Evolutionary conservation across 2,888 invertebrate species (phyloP).

Genomic region (Zonitis immaculata): DNA sequence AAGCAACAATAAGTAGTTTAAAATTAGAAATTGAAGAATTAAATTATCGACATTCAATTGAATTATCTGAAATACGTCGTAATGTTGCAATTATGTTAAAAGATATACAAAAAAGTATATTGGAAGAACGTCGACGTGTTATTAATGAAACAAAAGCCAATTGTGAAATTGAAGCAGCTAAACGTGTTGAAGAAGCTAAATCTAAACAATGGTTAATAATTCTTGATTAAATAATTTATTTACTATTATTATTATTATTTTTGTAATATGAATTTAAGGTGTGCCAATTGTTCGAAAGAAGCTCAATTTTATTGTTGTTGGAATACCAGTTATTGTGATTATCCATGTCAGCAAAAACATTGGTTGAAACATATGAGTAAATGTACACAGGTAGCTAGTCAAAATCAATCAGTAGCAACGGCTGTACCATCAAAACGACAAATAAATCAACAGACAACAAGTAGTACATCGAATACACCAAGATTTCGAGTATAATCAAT

Average conservation of each 20-base stretch:
- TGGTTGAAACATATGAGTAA: slow-evolving; percentile 72
- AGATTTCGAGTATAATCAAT: not conserved
- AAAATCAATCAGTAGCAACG: slow-evolving; percentile 11
- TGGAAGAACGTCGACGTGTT: slow-evolving; percentile 59
- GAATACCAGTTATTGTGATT: slow-evolving; percentile 93
- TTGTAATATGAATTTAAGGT: slow-evolving; percentile 50
- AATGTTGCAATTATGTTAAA: slow-evolving; percentile 43
- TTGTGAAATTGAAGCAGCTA: slow-evolving; percentile 65
- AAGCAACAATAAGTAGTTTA: slow-evolving; percentile 58
- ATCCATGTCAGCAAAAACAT: slow-evolving; percentile 80
- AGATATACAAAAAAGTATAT: slow-evolving; percentile 43
- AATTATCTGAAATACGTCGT: slow-evolving; percentile 59
- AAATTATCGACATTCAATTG: slow-evolving; percentile 68
- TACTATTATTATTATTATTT: not conserved
- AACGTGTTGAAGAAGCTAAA: slow-evolving; percentile 73
- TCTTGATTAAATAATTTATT: slow-evolving; percentile 5
- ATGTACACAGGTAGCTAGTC: slow-evolving; percentile 50
- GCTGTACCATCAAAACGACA: slow-evolving; percentile 15
- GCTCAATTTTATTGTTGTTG: slow-evolving; percentile 93
- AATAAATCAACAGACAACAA: slow-evolving; percentile 27
- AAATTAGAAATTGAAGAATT: slow-evolving; percentile 66
- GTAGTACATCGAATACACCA: not conserved
- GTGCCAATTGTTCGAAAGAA: slow-evolving; percentile 80
- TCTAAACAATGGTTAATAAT: slow-evolving; percentile 79
- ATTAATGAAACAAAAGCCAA: slow-evolving; percentile 62